Evolutionary conservation across 2,888 invertebrate species (phyloP).

Genomic region (Tillus elongatus): DNA sequence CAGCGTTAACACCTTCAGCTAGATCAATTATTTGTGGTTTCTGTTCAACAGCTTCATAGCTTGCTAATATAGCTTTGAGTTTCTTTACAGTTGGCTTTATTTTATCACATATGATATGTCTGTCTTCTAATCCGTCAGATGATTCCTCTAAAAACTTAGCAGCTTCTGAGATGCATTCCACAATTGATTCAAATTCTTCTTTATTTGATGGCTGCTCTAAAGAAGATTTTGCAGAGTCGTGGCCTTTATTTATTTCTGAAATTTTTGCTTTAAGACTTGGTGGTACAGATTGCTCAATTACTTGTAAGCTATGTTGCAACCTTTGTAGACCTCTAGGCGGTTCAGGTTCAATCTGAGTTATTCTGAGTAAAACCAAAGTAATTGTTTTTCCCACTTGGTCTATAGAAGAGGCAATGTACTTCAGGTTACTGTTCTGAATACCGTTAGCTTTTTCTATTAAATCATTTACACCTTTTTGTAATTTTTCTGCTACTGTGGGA

Average conservation of each 20-base stretch:
- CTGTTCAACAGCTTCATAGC: slow-evolving; percentile 13
- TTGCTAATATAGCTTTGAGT: slow-evolving; percentile 10
- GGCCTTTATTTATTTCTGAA: no score
- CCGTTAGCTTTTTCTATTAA: slow-evolving; percentile 17
- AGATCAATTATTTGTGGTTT: slow-evolving; percentile 13
- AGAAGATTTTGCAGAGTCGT: no score
- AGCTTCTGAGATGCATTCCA: slow-evolving; percentile 15
- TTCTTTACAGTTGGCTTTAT: slow-evolving; percentile 3
- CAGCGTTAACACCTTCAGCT: slow-evolving; percentile 7
- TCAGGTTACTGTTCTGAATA: slow-evolving; percentile 20
- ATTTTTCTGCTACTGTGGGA: slow-evolving; percentile 14
- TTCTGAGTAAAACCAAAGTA: background rate
- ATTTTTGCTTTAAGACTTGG: no score
- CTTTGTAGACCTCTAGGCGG: no score
- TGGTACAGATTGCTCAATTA: no score
- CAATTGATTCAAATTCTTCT: no score
- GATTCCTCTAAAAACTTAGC: slow-evolving; percentile 13
- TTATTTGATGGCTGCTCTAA: no score
- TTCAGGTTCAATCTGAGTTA: slow-evolving; percentile 12
- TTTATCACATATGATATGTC: background rate
- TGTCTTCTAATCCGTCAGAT: slow-evolving; percentile 6
- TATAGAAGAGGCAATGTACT: slow-evolving; percentile 20
- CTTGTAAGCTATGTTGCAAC: no score
- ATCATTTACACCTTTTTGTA: slow-evolving; percentile 14
- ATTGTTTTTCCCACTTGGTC: slow-evolving; percentile 18